Conservation (phyloP, 2,113 vertebrate species). For the Catharus bicknelli region DNA sequence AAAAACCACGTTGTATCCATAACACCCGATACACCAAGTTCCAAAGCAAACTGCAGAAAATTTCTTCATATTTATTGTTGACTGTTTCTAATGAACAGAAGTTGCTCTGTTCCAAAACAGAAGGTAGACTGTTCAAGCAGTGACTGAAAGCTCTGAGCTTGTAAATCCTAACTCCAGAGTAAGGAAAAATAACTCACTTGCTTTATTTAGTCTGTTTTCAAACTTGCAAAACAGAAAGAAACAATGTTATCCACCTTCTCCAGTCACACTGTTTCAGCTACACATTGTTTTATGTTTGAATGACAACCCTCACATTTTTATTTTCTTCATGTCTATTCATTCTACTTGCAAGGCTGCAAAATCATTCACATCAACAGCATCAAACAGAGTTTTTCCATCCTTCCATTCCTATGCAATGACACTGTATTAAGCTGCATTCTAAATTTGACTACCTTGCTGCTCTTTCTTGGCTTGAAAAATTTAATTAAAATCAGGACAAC, state of each 20-base stretch:
- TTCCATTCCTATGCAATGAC: not conserved
- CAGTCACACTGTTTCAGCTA: not conserved
- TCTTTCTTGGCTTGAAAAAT: not conserved
- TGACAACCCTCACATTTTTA: not conserved
- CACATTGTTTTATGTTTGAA: not conserved
- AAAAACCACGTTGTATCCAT: constrained; percentile 5
- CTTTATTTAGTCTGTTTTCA: constrained; percentile 38
- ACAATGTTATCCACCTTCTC: not conserved
- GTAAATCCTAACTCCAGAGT: constrained; percentile 45
- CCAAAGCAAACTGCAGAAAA: constrained; percentile 71
- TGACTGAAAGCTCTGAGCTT: constrained; percentile 36
- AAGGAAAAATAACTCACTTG: constrained; percentile 22
- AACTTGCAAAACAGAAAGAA: constrained; percentile 39
- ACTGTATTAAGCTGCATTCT: not conserved
- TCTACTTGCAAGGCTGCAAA: not conserved
- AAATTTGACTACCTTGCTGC: not conserved
- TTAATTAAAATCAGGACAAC: not conserved
- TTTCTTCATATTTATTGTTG: constrained; percentile 66
- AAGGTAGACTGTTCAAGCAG: constrained; percentile 70
- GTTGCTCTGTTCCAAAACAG: constrained; percentile 76
- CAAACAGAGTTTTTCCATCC: not conserved
- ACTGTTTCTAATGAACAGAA: constrained; percentile 73
- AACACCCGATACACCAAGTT: constrained; percentile 36
- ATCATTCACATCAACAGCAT: not conserved
- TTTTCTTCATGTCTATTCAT: not conserved